Percentiles rank a stretch among this genome's conserved stretches.
phyloP scores from a whole-genome alignment of 2,888 invertebrate genomes.

The Stegana nigrithorax region DNA sequence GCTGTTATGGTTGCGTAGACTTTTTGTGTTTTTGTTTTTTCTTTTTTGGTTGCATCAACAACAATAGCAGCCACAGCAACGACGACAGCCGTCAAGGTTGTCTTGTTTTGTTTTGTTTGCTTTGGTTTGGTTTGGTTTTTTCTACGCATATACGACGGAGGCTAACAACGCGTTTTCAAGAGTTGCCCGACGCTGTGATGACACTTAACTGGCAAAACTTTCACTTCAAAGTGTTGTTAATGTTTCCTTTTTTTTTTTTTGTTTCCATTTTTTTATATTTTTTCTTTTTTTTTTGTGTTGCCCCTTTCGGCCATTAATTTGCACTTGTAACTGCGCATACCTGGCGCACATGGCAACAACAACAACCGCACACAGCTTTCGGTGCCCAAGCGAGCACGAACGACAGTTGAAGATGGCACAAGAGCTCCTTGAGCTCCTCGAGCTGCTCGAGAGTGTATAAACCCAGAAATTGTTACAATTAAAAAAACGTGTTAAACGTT shows the following conservation, averaged over 20 bases:
- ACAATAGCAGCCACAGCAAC: neutral
- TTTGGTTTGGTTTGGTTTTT: constrained; percentile 13
- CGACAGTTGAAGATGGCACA: no score
- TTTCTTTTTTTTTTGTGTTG: constrained; percentile 31
- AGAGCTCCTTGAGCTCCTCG: no score
- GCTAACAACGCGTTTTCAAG: constrained; percentile 21
- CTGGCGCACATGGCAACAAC: constrained; percentile 19
- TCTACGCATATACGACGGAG: no score
- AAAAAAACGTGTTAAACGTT: no score
- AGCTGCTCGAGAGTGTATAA: no score
- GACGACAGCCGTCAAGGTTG: constrained; percentile 50
- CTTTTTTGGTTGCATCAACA: neutral
- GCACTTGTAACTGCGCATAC: constrained; percentile 37
- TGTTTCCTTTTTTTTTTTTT: constrained; percentile 21
- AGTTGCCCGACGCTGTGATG: constrained; percentile 26
- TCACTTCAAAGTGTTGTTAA: constrained; percentile 42
- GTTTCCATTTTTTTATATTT: no score
- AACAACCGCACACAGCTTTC: constrained; percentile 19
- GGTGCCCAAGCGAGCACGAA: constrained; percentile 33
- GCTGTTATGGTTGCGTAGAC: no score
- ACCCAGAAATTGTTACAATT: no score
- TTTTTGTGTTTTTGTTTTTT: neutral
- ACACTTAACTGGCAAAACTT: constrained; percentile 36
- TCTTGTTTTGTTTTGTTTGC: constrained; percentile 25
- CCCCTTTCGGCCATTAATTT: constrained; percentile 50